phyloP scores from a whole-genome alignment of 2,888 invertebrate species.

The Sarcophaga carnaria region DNA sequence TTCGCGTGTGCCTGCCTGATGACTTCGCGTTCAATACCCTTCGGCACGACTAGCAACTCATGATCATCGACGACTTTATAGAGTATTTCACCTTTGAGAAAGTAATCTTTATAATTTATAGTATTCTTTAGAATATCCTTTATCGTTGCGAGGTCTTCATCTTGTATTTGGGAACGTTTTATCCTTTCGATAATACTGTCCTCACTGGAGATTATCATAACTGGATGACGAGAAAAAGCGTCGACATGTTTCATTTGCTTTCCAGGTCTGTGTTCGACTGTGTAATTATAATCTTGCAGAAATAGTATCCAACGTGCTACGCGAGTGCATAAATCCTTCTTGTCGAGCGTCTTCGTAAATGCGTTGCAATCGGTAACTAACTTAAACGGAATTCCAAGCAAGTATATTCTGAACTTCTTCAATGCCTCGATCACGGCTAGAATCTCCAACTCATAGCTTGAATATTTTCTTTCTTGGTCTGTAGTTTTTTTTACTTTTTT shows the following conservation, averaged over 20 bases:
- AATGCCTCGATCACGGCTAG: conserved; percentile 59
- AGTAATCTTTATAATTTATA: conserved; percentile 11
- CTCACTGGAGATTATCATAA: conserved; percentile 42
- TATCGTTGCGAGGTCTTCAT: conserved; percentile 61
- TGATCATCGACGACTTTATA: conserved; percentile 47
- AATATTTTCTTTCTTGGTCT: conserved; percentile 38
- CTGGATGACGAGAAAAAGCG: conserved; percentile 68
- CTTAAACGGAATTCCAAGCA: conserved; percentile 60
- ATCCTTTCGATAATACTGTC: conserved; percentile 10
- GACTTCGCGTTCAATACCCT: conserved; percentile 51
- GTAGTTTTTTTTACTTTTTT: neutral
- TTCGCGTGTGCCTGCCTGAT: conserved; percentile 46
- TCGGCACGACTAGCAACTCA: conserved; percentile 53
- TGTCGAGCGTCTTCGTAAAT: conserved; percentile 60
- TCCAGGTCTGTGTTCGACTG: conserved; percentile 69
- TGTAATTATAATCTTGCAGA: conserved; percentile 71
- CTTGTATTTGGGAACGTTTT: conserved; percentile 48
- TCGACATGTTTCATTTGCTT: conserved; percentile 61
- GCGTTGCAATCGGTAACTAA: conserved; percentile 63
- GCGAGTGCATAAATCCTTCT: conserved; percentile 61
- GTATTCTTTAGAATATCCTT: conserved; percentile 43
- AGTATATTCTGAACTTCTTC: conserved; percentile 71
- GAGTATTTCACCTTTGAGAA: conserved; percentile 49
- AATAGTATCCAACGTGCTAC: conserved; percentile 71
- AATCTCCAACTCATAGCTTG: conserved; percentile 41